Percentiles rank a stretch among this genome's conserved stretches.
Evolutionary conservation across 2,113 vertebrate genomes (phyloP).

Genomic region (Nanorana parkeri): DNA sequence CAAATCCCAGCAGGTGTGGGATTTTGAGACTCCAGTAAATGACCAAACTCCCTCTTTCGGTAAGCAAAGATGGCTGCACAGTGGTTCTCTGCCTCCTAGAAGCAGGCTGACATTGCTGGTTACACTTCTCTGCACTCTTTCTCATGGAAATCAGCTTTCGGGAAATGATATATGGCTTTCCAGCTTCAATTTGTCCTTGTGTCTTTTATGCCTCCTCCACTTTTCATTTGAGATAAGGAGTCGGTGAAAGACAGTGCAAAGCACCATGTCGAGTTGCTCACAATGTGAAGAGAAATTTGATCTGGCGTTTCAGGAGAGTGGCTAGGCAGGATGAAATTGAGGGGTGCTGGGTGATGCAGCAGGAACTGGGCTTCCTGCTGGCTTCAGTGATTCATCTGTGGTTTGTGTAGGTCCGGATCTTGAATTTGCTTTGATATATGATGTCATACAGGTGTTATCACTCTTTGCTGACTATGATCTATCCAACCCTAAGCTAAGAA

Average conservation of each 20-base stretch:
- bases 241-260: constrained; percentile 72
- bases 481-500: too few species aligned
- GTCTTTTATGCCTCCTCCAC: constrained; percentile 54
- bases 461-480: neutral
- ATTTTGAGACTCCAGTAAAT: too few species aligned
- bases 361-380: constrained; percentile 14
- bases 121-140: neutral
- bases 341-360: constrained; percentile 51
- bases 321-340: neutral
- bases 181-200: constrained; percentile 67
- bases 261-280: constrained; percentile 71
- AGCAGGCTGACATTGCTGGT: neutral
- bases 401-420: neutral
- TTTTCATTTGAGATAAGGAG: constrained; percentile 69
- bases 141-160: constrained; percentile 37
- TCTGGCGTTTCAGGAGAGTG: constrained; percentile 63
- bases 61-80: neutral
- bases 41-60: neutral
- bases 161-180: constrained; percentile 57
- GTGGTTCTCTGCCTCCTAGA: neutral
- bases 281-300: constrained; percentile 67
- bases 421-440: neutral
- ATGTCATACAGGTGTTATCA: constrained; percentile 3
- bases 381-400: constrained; percentile 6
- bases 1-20: too few species aligned